phyloP scores from a whole-genome alignment of 2,113 vertebrate species.

The Martes martes region DNA sequence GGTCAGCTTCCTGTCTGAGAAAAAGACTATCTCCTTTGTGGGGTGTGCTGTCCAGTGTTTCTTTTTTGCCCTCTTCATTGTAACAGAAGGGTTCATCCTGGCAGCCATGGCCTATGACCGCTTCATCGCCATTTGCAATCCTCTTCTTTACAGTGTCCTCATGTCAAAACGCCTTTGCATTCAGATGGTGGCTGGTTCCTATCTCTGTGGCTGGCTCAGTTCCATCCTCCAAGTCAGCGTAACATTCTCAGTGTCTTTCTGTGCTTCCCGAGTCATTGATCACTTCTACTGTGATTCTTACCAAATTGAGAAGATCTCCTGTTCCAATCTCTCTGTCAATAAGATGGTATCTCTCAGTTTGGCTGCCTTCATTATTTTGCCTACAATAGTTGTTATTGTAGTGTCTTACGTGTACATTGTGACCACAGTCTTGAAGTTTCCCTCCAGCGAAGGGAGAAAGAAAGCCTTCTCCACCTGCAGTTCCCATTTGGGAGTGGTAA shows the following conservation, averaged over 20 bases:
- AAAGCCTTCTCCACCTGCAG: constrained; percentile 68
- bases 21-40: constrained; percentile 60
- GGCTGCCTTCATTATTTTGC: constrained; percentile 29
- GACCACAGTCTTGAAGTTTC: constrained; percentile 55
- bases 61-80: constrained; percentile 22
- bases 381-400: constrained; percentile 43
- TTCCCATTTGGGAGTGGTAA: constrained; percentile 60
- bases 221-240: neutral
- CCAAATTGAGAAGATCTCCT: constrained; percentile 64
- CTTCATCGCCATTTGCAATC: constrained; percentile 32
- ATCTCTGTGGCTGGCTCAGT: constrained; percentile 26
- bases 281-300: constrained; percentile 72
- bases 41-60: constrained; percentile 55
- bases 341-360: constrained; percentile 46
- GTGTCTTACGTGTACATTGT: constrained; percentile 61
- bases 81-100: constrained; percentile 34
- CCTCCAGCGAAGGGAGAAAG: constrained; percentile 44
- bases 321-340: constrained; percentile 16
- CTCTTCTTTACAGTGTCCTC: constrained; percentile 39
- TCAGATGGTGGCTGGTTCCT: constrained; percentile 22
- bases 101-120: constrained; percentile 50
- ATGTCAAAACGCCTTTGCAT: constrained; percentile 42
- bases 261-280: constrained; percentile 51
- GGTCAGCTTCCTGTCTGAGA: constrained; percentile 52
- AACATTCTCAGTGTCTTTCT: constrained; percentile 57